Percentiles rank a stretch among this genome's conserved stretches.
phyloP scores from a whole-genome alignment of 2,797 vertebrate species.

The Crocodylus rhombifer region DNA sequence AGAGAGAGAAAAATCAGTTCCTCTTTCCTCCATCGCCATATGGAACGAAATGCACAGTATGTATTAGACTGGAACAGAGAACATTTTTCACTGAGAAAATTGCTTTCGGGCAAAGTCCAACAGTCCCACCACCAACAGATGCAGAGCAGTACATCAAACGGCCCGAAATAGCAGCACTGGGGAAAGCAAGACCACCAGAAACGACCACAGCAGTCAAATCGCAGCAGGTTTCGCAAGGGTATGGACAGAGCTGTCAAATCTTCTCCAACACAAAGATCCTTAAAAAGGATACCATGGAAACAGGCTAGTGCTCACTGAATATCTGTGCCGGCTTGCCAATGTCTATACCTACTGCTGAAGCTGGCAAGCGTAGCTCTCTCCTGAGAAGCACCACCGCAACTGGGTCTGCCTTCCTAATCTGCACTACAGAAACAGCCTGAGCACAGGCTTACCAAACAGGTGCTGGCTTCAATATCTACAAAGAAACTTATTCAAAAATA shows the following conservation, averaged over 20 bases:
- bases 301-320: neutral
- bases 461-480: neutral
- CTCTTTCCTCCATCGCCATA: neutral
- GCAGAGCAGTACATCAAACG: neutral
- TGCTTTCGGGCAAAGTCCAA: neutral
- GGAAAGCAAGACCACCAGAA: neutral
- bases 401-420: neutral
- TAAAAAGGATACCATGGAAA: neutral
- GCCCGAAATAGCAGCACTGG: neutral
- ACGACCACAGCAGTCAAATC: neutral
- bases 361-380: neutral
- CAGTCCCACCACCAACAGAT: neutral
- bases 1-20: neutral
- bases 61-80: neutral
- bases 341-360: accelerated
- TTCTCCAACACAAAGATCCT: neutral
- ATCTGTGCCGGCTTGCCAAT: accelerated
- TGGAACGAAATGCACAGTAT: neutral
- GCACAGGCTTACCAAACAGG: accelerated
- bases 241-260: neutral
- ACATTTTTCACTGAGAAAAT: neutral
- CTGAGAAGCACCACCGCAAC: neutral
- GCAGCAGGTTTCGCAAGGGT: neutral
- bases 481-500: neutral
- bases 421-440: neutral